Base-by-base conservation (phyloP, 2,797 vertebrate genomes). In the Acanthurus lineatus region DNA sequence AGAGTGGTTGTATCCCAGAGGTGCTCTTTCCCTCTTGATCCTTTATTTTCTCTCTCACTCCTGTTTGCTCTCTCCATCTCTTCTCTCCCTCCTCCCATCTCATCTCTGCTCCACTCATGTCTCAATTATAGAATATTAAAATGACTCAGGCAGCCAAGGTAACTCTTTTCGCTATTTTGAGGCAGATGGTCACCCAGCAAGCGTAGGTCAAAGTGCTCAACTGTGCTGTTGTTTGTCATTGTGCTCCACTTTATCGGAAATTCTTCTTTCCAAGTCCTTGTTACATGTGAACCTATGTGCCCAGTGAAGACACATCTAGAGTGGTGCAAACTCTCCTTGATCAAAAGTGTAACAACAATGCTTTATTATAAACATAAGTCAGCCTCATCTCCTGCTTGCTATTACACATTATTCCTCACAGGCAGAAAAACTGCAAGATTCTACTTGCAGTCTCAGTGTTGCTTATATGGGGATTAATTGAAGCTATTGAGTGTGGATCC, bases 1-100 rank as follows among this genome's bases (percentile, higher is more conserved):
- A 88, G 90, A 91, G 85, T 87, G 88, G 84, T 91, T 92, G 91
- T 92, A 82, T 94, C 93, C 94, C 92, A 81, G 90, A 92, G 88
- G 92, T 90, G 89, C 83, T 82, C 56, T 84, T 87, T 88, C 67
- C 38, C 78, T 82, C 89, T 93, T 92, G 82, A 90, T 93, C 88
- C 90, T 88, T 89, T 81, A 51, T 79, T 90, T 72, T 73, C 58
- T 74, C 65, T 47, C 73, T 67, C 49, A 73, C 25, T 19, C 53
- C n/a, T 32, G 1, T 60, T 49, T 6, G 28, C 51, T 68, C 22
- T 76, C 53, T 59, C 45, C 75, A 25, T 63, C 60, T 61, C 20
- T 47, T 49, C 59, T 61, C 76, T 60, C 51, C 70, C 77, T 74
- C 77, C 75, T 73, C 75, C 70, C 68, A 66, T 72, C 73, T 83